Conservation (phyloP, 2,888 invertebrate genomes). For the Sesia bembeciformis region DNA sequence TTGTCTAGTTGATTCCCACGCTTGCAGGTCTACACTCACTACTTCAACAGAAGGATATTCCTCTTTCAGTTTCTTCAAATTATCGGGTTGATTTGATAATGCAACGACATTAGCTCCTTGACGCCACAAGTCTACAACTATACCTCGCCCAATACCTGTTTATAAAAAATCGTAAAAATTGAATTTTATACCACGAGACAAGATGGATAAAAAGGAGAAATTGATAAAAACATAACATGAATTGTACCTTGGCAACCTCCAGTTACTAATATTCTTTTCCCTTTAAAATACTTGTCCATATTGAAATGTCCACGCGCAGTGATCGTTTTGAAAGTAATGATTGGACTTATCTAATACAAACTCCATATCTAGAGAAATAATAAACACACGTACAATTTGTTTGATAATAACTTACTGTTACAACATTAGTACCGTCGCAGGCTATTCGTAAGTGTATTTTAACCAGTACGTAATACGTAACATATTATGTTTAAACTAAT, state of each 20-base stretch:
- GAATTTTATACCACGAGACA: background rate
- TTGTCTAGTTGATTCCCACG: conserved; percentile 82
- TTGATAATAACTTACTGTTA: too few species aligned
- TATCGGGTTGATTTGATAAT: conserved; percentile 78
- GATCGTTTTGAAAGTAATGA: too few species aligned
- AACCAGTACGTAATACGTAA: too few species aligned
- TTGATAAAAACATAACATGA: background rate
- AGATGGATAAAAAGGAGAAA: background rate
- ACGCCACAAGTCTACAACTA: conserved; percentile 78
- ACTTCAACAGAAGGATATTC: conserved; percentile 76
- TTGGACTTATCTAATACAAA: too few species aligned
- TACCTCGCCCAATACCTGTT: conserved; percentile 81
- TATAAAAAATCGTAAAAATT: background rate
- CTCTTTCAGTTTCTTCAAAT: conserved; percentile 76
- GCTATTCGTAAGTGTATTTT: too few species aligned
- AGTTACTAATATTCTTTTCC: conserved; percentile 87
- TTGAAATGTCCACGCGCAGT: too few species aligned
- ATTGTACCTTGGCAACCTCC: conserved; percentile 87
- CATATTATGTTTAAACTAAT: too few species aligned
- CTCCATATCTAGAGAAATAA: too few species aligned
- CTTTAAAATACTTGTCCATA: conserved; percentile 73
- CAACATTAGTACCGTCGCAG: too few species aligned
- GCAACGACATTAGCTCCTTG: conserved; percentile 84
- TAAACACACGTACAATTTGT: too few species aligned
- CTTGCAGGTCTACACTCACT: conserved; percentile 78